Evolutionary conservation across 2,888 invertebrate species (phyloP).

Genomic region (Gortyna flavago): DNA sequence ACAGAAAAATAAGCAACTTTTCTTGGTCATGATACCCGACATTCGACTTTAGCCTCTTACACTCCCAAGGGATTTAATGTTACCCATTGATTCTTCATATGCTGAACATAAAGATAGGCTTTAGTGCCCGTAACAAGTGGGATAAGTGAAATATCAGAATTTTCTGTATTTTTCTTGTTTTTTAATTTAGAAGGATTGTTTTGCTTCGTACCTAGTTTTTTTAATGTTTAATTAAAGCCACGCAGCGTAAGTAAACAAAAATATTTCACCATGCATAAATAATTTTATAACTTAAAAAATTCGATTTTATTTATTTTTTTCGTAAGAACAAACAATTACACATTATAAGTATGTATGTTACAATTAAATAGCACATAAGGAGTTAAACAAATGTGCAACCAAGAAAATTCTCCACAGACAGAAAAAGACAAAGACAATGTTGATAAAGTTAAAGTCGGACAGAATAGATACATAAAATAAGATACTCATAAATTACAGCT

Average conservation of each 20-base stretch:
- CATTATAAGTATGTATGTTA: too few species aligned
- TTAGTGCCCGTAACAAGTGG: background rate
- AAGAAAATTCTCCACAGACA: too few species aligned
- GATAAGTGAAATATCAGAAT: background rate
- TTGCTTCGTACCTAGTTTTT: background rate
- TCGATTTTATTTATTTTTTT: background rate
- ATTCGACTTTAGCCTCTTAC: background rate
- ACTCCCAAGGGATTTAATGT: background rate
- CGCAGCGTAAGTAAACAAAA: background rate
- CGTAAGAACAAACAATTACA: too few species aligned
- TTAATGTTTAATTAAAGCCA: background rate
- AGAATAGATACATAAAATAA: too few species aligned
- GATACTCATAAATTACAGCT: too few species aligned
- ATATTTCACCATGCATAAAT: background rate
- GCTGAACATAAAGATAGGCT: slow-evolving; percentile 13
- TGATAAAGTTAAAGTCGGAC: too few species aligned
- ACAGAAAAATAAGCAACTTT: background rate
- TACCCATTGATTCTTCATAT: slow-evolving; percentile 25
- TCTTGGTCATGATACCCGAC: background rate
- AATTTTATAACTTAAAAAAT: background rate
- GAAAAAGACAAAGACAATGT: too few species aligned
- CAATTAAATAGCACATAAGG: too few species aligned
- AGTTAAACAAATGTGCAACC: too few species aligned
- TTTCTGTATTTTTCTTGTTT: background rate
- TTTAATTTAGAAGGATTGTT: background rate